Base-by-base conservation (phyloP, 2,888 invertebrate genomes). In the Sarcophaga caerulescens region DNA sequence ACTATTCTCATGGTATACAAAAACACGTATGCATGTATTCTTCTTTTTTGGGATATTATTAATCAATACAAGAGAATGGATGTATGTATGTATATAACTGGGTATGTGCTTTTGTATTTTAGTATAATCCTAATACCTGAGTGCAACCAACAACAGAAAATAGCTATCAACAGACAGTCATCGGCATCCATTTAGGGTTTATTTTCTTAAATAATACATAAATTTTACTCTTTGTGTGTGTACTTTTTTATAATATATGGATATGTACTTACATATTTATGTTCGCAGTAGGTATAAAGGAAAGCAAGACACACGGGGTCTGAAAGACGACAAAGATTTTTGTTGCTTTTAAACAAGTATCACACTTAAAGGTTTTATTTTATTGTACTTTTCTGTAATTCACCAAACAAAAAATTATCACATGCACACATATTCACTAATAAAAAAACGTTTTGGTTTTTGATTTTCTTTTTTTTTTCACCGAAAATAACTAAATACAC, bases 91-190 rank as follows among this genome's bases (percentile, higher is more conserved):
- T 35, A 8, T 14, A 12, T 21, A 2, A 14, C 4, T n/a, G 12
- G 4, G 21, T 60, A 1, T 66, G 25, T 78, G n/a, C 25, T 11
- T 81, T 10, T 69, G n/a, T 19, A 25, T 69, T 47, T 71, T n/a
- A 21, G 52, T 65, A n/a, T 71, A 57, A 75, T 79, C 57, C 76
- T 66, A 59, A 75, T 85, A 79, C 79, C 74, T 82, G 74, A 69
- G 60, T 68, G 52, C 59, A 70, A 70, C 52, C 47, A 65, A 52
- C n/a, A 59, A 25, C 63, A 63, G 66, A 69, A 65, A 57, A 65
- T 19, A 65, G 45, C 59, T 25, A 63, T 63, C 12, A 52, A 66
- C 52, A 81, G 77, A 69, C 52, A 59, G 10, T 66, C 70, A 60
- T 23, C 63, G 25, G 82, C 60, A 63, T 73, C 21, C 19, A 77